Evolutionary conservation across 2,888 invertebrate genomes (phyloP).

Genomic region (Apocheima hispidaria): DNA sequence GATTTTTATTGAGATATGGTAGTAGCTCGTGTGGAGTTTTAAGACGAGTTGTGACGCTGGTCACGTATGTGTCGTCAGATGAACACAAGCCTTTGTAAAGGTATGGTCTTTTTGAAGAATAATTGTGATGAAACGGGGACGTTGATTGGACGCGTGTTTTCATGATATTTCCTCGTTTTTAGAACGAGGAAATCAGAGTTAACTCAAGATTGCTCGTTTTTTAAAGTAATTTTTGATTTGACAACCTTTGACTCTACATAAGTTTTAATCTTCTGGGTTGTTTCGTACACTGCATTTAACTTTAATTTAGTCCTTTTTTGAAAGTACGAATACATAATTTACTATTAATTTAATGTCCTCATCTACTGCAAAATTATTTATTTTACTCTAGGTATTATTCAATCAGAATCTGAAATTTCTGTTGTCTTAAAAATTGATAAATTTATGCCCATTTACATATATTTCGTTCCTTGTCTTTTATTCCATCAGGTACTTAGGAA

Average conservation of each 20-base stretch:
- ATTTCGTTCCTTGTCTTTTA: too few species aligned
- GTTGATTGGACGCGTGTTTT: conserved; percentile 19
- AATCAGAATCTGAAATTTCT: too few species aligned
- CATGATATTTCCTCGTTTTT: conserved; percentile 7
- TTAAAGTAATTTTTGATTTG: neutral
- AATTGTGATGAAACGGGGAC: conserved; percentile 15
- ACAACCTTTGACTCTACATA: neutral
- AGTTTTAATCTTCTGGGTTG: neutral
- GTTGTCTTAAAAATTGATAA: too few species aligned
- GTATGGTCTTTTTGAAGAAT: conserved; percentile 21
- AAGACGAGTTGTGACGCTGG: conserved; percentile 10
- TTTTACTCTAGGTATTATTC: too few species aligned
- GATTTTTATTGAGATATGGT: conserved; percentile 8
- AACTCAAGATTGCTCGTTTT: neutral
- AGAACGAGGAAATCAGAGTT: neutral
- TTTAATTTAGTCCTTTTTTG: neutral
- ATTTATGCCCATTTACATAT: too few species aligned
- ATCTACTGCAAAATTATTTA: too few species aligned
- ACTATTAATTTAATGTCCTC: too few species aligned
- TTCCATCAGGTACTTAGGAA: too few species aligned
- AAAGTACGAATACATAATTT: too few species aligned
- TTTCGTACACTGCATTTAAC: neutral
- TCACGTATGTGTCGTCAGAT: conserved; percentile 26
- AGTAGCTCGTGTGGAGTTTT: neutral
- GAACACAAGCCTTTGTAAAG: conserved; percentile 21